These are phyloP conservation scores for Leptura quadrifasciata DNA, from an alignment of 2,888 invertebrate genomes.

Conservation along the genomic window DNA sequence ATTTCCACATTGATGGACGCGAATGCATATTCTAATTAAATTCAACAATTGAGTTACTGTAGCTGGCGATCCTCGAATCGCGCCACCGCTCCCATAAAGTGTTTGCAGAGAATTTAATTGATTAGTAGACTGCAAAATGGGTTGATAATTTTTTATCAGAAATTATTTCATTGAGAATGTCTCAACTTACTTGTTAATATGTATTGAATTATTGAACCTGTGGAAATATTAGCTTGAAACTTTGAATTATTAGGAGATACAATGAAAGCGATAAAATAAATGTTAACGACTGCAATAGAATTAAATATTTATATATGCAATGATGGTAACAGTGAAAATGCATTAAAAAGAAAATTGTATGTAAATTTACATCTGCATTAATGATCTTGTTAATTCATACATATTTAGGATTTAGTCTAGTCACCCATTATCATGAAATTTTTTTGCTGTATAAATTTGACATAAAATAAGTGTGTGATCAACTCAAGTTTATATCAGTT, in stretches of 20 bases:
- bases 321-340: too few relatives aligned
- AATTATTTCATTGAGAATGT: background rate
- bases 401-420: too few relatives aligned
- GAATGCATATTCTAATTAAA: conserved; percentile 42
- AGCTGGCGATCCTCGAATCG: conserved; percentile 32
- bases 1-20: conserved; percentile 34
- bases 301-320: too few relatives aligned
- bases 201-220: background rate
- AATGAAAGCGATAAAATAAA: background rate
- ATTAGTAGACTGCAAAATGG: background rate
- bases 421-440: too few relatives aligned
- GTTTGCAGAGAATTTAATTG: background rate
- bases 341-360: too few relatives aligned
- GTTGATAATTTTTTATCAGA: conserved; percentile 1
- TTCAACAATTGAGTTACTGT: conserved; percentile 36
- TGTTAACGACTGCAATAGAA: too few relatives aligned
- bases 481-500: too few relatives aligned
- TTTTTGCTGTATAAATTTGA: too few relatives aligned
- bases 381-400: too few relatives aligned
- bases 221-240: background rate
- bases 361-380: too few relatives aligned
- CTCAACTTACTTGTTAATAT: background rate
- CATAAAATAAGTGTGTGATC: too few relatives aligned
- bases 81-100: conserved; percentile 27
- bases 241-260: background rate